Evolutionary conservation across 1,140 invertebrate genomes (phyloP).

Genomic region (Drosophila navojoa): DNA sequence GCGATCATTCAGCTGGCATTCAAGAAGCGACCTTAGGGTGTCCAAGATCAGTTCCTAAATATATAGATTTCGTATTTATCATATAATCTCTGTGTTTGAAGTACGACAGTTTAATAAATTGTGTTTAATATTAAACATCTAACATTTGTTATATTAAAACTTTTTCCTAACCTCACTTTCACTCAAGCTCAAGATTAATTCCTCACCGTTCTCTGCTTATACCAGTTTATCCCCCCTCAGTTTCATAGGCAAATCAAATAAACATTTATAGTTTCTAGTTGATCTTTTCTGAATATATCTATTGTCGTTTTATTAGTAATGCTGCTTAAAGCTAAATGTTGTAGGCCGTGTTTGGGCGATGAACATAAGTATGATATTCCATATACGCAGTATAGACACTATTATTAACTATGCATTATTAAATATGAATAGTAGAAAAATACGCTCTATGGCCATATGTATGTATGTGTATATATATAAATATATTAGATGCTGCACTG

Average conservation of each 20-base stretch:
- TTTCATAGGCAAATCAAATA: too few relatives aligned
- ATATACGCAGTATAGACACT: constrained; percentile 48
- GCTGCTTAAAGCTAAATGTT: constrained; percentile 49
- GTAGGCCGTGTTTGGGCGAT: constrained; percentile 65
- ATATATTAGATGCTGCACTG: constrained; percentile 6
- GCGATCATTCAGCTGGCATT: constrained; percentile 85
- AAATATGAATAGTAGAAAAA: constrained; percentile 80
- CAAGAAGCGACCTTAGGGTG: constrained; percentile 41
- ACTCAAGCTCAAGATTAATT: too few relatives aligned
- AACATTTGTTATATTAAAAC: too few relatives aligned
- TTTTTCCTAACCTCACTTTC: too few relatives aligned
- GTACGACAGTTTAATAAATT: too few relatives aligned
- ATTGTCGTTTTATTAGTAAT: constrained; percentile 64
- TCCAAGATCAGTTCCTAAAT: not conserved
- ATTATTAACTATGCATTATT: constrained; percentile 58
- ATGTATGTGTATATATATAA: constrained; percentile 46
- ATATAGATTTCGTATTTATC: not conserved
- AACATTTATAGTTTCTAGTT: not conserved
- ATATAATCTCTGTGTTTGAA: too few relatives aligned
- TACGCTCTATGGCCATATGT: constrained; percentile 74
- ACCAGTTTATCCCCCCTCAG: too few relatives aligned
- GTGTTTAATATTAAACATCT: too few relatives aligned
- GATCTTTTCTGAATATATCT: constrained; percentile 15
- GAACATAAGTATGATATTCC: constrained; percentile 69
- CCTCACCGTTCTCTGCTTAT: too few relatives aligned